A percentile compares a stretch with the other conserved stretches of the same genome.
These are phyloP conservation scores for Trematomus loennbergii DNA, from an alignment of 2,113 vertebrate species.

Conservation along the genomic window DNA sequence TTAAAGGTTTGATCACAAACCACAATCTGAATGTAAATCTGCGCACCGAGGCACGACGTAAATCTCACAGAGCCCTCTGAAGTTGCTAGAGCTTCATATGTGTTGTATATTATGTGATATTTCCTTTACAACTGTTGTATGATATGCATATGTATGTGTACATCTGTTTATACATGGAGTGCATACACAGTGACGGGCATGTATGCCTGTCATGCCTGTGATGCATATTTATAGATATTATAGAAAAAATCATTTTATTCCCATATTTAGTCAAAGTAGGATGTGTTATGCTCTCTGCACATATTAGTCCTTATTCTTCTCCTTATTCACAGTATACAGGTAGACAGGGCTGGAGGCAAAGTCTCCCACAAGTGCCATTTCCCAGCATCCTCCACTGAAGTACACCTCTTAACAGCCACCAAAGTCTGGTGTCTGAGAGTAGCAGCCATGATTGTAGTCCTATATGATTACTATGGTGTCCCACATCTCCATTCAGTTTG, in stretches of 20 bases:
- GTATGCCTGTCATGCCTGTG: slow-evolving; percentile 61
- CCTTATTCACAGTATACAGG: slow-evolving; percentile 64
- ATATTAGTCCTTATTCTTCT: slow-evolving; percentile 53
- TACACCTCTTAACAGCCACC: slow-evolving; percentile 47
- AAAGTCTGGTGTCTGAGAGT: slow-evolving; percentile 50
- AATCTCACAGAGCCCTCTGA: slow-evolving; percentile 36
- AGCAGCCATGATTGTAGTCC: slow-evolving; percentile 70
- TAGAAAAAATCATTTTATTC: slow-evolving; percentile 74
- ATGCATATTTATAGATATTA: slow-evolving; percentile 80
- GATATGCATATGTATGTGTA: slow-evolving; percentile 78
- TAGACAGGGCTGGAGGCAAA: slow-evolving; percentile 75
- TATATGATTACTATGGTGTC: slow-evolving; percentile 26
- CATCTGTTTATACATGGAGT: slow-evolving; percentile 79
- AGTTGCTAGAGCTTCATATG: slow-evolving; percentile 54
- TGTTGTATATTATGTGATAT: slow-evolving; percentile 81
- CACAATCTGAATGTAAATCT: slow-evolving; percentile 79
- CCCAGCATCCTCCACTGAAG: slow-evolving; percentile 64
- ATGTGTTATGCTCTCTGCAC: slow-evolving; percentile 70
- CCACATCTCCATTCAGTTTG: slow-evolving; percentile 15
- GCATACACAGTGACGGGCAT: slow-evolving; percentile 60
- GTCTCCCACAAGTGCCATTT: slow-evolving; percentile 83
- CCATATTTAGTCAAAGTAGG: slow-evolving; percentile 75
- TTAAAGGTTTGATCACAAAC: slow-evolving; percentile 55
- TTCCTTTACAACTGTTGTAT: slow-evolving; percentile 73
- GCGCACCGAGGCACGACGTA: slow-evolving; percentile 57